Conservation (phyloP, 2,888 invertebrate species). For the Perizoma flavofasciatum region DNA sequence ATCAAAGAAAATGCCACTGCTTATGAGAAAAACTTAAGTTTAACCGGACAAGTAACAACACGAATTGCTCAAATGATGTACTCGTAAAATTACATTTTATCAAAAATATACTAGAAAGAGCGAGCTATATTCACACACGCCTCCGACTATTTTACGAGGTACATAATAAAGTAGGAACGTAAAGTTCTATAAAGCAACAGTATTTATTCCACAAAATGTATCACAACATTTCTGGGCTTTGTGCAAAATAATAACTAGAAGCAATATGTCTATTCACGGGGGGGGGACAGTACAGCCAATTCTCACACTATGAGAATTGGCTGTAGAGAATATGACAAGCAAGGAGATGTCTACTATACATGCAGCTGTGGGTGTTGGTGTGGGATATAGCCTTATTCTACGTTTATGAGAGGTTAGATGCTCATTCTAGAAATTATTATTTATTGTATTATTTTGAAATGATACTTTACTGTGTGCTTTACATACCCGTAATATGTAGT, state of each 20-base stretch:
- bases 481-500: no score
- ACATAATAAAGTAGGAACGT: slow-evolving; percentile 14
- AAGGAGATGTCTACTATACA: not conserved
- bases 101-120: not conserved
- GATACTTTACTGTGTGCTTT: no score
- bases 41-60: slow-evolving; percentile 37
- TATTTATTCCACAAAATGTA: slow-evolving; percentile 27
- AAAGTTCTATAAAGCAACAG: slow-evolving; percentile 25
- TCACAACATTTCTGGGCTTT: slow-evolving; percentile 26
- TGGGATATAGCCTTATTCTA: no score
- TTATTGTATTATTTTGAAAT: no score
- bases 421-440: no score
- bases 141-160: slow-evolving; percentile 14
- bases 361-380: no score
- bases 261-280: slow-evolving; percentile 34
- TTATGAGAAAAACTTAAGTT: slow-evolving; percentile 46
- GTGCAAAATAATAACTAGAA: slow-evolving; percentile 29
- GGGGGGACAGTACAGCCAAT: slow-evolving; percentile 31
- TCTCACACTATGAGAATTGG: not conserved
- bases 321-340: not conserved
- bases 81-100: not conserved
- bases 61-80: slow-evolving; percentile 18
- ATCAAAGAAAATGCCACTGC: slow-evolving; percentile 48
- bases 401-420: no score
- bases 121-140: slow-evolving; percentile 5